Evolutionary conservation across 2,888 invertebrate genomes (phyloP).

Genomic region (Plemyria rubiginata): DNA sequence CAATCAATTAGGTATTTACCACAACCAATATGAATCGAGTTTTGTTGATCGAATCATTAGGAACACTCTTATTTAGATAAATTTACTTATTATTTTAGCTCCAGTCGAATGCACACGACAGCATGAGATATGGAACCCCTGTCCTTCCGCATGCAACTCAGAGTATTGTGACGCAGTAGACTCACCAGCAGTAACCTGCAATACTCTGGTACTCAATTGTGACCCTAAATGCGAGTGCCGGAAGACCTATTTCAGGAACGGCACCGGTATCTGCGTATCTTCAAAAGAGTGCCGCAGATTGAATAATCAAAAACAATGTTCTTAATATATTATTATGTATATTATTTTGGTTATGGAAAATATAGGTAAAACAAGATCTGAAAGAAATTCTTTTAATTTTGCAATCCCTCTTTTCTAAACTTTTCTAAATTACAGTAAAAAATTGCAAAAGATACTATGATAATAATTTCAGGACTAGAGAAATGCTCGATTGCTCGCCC

Average conservation of each 20-base stretch:
- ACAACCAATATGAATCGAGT: no score
- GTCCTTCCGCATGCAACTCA: slow-evolving; percentile 50
- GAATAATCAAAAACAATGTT: slow-evolving; percentile 19
- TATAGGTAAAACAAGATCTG: neutral
- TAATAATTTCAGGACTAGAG: neutral
- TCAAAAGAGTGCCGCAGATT: slow-evolving; percentile 45
- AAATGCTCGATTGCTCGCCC: slow-evolving; percentile 2
- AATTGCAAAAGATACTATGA: neutral
- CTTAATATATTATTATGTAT: neutral
- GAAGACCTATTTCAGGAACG: slow-evolving; percentile 50
- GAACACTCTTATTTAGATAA: neutral
- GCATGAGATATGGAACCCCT: slow-evolving; percentile 51
- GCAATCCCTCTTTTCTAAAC: neutral
- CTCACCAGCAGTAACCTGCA: slow-evolving; percentile 44
- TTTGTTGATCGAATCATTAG: no score
- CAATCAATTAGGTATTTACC: no score
- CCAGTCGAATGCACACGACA: slow-evolving; percentile 53
- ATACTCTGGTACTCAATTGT: slow-evolving; percentile 53
- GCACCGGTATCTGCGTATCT: slow-evolving; percentile 47
- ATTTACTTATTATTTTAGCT: slow-evolving; percentile 41
- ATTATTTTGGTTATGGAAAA: neutral
- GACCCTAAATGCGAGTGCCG: slow-evolving; percentile 55
- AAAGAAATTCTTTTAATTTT: neutral
- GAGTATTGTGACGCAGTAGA: slow-evolving; percentile 52
- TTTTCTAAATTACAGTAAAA: neutral